These are phyloP conservation scores for Babyrousa celebensis DNA, from an alignment of 2,797 vertebrate species.

Conservation along the genomic window DNA sequence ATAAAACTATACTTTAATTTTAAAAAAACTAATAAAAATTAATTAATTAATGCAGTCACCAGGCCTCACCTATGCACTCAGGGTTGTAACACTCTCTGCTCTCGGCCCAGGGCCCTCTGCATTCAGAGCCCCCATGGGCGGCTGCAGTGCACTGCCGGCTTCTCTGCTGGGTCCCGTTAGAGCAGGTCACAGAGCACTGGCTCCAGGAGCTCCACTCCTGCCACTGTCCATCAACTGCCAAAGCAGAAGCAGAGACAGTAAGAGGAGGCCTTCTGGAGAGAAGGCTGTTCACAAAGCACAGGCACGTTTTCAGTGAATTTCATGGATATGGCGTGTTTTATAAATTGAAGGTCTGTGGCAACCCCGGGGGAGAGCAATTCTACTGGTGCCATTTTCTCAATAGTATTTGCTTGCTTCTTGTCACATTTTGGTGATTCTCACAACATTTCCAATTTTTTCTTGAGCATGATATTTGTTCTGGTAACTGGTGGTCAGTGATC, in stretches of 20 bases:
- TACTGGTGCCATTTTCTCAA: background rate
- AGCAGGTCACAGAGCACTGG: conserved; percentile 99
- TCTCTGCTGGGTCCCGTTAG: conserved; percentile 99
- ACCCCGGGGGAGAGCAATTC: background rate
- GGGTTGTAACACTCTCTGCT: conserved; percentile 99
- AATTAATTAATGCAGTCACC: too few relatives aligned
- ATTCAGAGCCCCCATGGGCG: conserved; percentile 98
- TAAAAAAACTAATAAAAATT: too few relatives aligned
- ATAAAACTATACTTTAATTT: too few relatives aligned
- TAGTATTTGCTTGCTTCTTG: background rate
- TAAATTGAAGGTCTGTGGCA: background rate
- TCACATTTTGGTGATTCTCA: background rate
- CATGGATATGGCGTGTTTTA: background rate
- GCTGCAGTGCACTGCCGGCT: conserved; percentile 98
- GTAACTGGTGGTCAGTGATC: background rate
- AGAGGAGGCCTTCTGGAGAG: background rate
- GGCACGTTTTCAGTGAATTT: background rate
- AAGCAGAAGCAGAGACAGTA: conserved; percentile 78
- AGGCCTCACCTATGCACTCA: conserved; percentile 96
- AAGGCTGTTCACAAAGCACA: background rate
- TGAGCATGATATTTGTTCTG: background rate
- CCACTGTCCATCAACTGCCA: conserved; percentile 98
- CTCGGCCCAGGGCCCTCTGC: conserved; percentile 99
- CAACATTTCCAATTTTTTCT: background rate
- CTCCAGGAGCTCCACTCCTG: conserved; percentile 99